Base-by-base conservation (phyloP, 2,797 vertebrate species). In the Enteromius unitaeniatus region DNA sequence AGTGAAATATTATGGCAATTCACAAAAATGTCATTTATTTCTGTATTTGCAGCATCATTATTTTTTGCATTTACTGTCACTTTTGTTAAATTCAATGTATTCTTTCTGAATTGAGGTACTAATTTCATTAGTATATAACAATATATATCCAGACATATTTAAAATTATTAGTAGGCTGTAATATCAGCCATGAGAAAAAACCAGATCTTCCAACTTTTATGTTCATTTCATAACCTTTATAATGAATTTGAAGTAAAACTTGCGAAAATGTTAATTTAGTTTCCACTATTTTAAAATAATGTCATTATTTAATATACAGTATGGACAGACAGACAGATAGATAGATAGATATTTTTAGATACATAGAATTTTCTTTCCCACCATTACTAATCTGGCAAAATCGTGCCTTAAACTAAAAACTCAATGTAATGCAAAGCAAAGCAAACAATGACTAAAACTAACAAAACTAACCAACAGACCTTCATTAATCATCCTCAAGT, bases 401-500 rank as follows among this genome's bases (percentile, higher is more conserved):
- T 6, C 34, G n/a, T n/a, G 19, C 34, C 34, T 42, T 42, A 2
- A 40, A n/a, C 13, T 21, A 40, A 40, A 19, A 67, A 40, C 9
- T 34, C 34, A 34, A 34, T 34, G 21, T 4, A 37, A 37, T 40
- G 65, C 11, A 40, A 13, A 40, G 65, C 11, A 40, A 13, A 40
- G n/a, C 58, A 53, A 53, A 68, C 47, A 23, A 37, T 23, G 45
- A 67, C 4, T n/a, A n/a, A n/a, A n/a, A n/a, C n/a, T n/a, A n/a
- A n/a, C 60, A 64, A 64, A 26, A 55, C 21, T 49, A 42, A 42
- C 13, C n/a, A 1, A 70, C 42, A 70, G n/a, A 42, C 14, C 40
- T 14, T 76, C 31, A 55, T 76, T 37, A 64, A 62, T 82, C 67
- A 58, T 19, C 47, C 19, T 73, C 37, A 31, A 11, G 17, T 69